Evolutionary conservation across 2,888 invertebrate genomes (phyloP).

Genomic region (Philhelius pedissequus): DNA sequence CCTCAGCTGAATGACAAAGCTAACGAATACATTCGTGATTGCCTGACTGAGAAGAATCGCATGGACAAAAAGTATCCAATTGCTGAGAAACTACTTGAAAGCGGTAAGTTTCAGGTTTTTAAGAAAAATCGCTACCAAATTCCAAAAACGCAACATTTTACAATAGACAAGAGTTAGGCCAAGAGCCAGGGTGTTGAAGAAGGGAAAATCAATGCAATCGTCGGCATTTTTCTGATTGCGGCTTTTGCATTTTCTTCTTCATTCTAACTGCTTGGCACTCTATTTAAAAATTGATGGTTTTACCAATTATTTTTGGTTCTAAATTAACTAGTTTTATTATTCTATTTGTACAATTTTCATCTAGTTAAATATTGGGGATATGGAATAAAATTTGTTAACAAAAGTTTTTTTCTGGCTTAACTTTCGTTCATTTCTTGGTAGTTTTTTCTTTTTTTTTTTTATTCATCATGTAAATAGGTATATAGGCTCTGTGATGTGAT

Average conservation of each 20-base stretch:
- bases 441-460: conserved; percentile 19
- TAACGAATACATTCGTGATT: conserved; percentile 87
- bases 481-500: conserved; percentile 37
- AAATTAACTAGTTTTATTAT: background rate
- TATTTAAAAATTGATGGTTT: background rate
- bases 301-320: background rate
- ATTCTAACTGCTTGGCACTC: background rate
- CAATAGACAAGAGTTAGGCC: background rate
- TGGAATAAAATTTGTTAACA: conserved; percentile 3
- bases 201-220: conserved; percentile 59
- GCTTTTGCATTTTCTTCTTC: background rate
- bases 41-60: conserved; percentile 85
- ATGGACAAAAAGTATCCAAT: conserved; percentile 86
- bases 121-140: conserved; percentile 6
- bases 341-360: background rate
- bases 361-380: background rate
- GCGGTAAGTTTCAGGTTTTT: conserved; percentile 80
- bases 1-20: conserved; percentile 84
- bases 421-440: conserved; percentile 9
- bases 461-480: conserved; percentile 1
- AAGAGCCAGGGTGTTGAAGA: background rate
- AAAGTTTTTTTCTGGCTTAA: background rate
- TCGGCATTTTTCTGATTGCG: conserved; percentile 47
- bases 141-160: conserved; percentile 21
- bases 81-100: conserved; percentile 85